Evolutionary conservation across 1,140 invertebrate species (phyloP).

Genomic region (Drosophila neocordata): DNA sequence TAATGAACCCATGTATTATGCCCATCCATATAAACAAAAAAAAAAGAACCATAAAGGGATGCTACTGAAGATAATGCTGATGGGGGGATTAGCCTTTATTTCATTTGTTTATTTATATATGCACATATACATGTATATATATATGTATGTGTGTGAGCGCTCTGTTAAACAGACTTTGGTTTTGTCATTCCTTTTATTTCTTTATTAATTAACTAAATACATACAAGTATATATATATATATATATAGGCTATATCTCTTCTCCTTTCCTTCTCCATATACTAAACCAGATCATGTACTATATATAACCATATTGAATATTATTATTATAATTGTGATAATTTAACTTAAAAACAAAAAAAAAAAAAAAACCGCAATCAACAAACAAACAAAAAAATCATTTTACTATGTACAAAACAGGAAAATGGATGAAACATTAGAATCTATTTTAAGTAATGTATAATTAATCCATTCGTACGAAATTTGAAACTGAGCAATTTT

Average conservation of each 20-base stretch:
- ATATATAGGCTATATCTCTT: neutral
- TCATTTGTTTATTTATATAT: neutral
- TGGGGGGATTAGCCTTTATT: slow-evolving; percentile 1
- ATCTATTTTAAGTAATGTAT: too few species aligned
- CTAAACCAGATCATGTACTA: slow-evolving; percentile 15
- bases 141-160: neutral
- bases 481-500: neutral
- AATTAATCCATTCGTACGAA: too few species aligned
- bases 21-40: neutral
- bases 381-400: neutral
- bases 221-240: neutral
- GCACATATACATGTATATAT: neutral
- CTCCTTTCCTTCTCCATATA: neutral
- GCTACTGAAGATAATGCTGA: slow-evolving; percentile 1
- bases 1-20: neutral
- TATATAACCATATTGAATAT: slow-evolving; percentile 45
- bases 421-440: neutral
- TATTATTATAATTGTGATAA: slow-evolving; percentile 20
- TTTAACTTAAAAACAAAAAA: slow-evolving; percentile 1
- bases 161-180: slow-evolving; percentile 9
- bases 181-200: neutral
- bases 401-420: neutral
- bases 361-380: neutral
- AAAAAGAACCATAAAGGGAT: neutral
- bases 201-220: neutral